Conservation (phyloP, 2,888 invertebrate species). For the Chymomyza caudatula region DNA sequence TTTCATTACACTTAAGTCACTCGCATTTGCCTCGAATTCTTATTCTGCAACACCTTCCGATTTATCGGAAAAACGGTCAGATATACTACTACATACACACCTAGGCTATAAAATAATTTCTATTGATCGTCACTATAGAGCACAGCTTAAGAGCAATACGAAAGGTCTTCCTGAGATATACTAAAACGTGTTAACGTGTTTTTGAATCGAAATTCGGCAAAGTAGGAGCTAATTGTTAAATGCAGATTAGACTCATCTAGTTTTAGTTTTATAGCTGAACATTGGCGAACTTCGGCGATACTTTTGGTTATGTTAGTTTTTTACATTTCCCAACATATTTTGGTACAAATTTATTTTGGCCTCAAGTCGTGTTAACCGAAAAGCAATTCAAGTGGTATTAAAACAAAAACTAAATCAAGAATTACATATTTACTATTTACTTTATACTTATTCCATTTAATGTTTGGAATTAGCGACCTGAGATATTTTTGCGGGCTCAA, state of each 20-base stretch:
- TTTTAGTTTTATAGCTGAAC: slow-evolving; percentile 27
- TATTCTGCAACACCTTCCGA: not conserved
- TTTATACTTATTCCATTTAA: too few species aligned
- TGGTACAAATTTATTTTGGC: not conserved
- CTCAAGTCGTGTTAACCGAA: slow-evolving; percentile 25
- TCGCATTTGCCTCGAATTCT: not conserved
- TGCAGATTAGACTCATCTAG: slow-evolving; percentile 36
- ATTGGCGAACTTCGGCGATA: too few species aligned
- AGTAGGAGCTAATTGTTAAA: not conserved
- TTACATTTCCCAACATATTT: too few species aligned
- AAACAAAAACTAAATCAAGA: not conserved
- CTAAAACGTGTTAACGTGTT: slow-evolving; percentile 10
- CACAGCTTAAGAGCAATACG: slow-evolving; percentile 35
- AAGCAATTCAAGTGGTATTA: slow-evolving; percentile 71
- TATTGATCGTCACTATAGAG: not conserved
- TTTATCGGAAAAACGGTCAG: not conserved
- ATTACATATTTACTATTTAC: not conserved
- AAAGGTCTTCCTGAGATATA: slow-evolving; percentile 21
- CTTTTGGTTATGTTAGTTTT: not conserved
- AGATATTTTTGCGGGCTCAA: too few species aligned
- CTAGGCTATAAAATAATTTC: too few species aligned
- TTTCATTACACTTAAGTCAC: slow-evolving; percentile 60
- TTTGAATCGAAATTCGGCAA: not conserved
- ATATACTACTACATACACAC: too few species aligned
- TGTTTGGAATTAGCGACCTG: too few species aligned